A percentile compares a stretch with the other conserved stretches of the same genome.
Conservation (phyloP, 2,888 invertebrate species). For the Plutella xylostella region DNA sequence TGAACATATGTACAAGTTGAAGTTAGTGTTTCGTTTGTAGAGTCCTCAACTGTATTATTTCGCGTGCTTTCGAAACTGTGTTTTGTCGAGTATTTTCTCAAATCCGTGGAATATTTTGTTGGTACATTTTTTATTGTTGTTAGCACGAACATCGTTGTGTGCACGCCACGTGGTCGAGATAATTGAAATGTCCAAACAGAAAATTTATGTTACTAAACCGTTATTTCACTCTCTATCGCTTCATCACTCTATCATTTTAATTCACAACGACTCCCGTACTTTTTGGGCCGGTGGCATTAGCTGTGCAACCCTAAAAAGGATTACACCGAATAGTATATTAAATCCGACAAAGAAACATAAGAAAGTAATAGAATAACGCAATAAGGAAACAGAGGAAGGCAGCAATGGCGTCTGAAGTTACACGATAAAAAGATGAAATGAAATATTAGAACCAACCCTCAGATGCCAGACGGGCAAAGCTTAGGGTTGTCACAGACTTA, state of each 20-base stretch:
- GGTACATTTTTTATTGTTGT: conserved; percentile 52
- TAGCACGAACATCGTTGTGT: conserved; percentile 60
- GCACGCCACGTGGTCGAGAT: conserved; percentile 62
- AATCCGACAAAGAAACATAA: conserved; percentile 4
- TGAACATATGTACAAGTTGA: background rate
- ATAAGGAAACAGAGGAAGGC: conserved; percentile 9
- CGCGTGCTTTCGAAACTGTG: too few species aligned
- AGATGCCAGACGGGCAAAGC: background rate
- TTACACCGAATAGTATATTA: background rate
- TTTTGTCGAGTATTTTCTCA: too few species aligned
- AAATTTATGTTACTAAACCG: conserved; percentile 59
- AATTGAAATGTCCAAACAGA: conserved; percentile 67
- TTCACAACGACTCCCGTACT: too few species aligned
- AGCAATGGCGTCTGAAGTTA: conserved; percentile 5
- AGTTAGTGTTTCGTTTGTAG: background rate
- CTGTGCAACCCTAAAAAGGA: background rate
- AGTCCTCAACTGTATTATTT: too few species aligned
- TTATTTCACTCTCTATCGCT: conserved; percentile 42
- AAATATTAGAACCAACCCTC: conserved; percentile 8
- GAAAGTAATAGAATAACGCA: conserved; percentile 8
- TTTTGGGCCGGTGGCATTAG: too few species aligned
- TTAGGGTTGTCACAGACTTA: background rate
- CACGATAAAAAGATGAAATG: conserved; percentile 13
- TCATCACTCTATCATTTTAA: too few species aligned
- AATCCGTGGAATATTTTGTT: too few species aligned